Base-by-base conservation (phyloP, 2,888 invertebrate species). In the Parelbella ahira region DNA sequence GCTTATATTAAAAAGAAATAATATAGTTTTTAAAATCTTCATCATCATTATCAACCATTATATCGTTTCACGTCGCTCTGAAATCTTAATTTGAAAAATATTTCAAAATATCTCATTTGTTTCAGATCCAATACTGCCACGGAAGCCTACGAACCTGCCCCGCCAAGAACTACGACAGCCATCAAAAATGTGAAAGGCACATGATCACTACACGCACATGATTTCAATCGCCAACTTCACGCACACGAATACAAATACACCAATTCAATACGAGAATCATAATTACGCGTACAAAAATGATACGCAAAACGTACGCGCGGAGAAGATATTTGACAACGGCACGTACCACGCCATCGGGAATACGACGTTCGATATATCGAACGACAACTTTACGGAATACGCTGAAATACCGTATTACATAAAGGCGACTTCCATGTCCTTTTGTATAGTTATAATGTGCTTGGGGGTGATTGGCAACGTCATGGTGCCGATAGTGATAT, bases 401-500 rank as follows among this genome's bases (percentile, higher is more conserved):
- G 89, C 90, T 47, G 89, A 90, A 60, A 90, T 96, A 63, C 96
- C 97, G 53, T 89, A 91, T 65, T 97, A 97, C 88, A 94, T 97
- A 74, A 91, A 95, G 54, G 93, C 93, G 37, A 94, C 94, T 1
- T 96, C 97, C 4, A 96, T 97, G 90, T 90, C 94, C 11, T 92
- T 96, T 60, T 97, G 97, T 78, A 93, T 94, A 62, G 89, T 93
- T 53, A 95, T 97, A 58, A 94, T 97, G 91, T 90, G 95, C 63
- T 88, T 97, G 55, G 97, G 97, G 20, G 94, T 97, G 49, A 91
- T 96, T 52, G 97, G 97, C 10, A 98, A 98, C 69, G 90, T 96
- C 48, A 94, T 97, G 92, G 97, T 97, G 67, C 96, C 97, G 19
- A 91, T 97, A 63, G 97, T 98, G 56, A 96, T 97, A 54, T 89